These are phyloP conservation scores for Eupristina koningsbergeri DNA, from an alignment of 1,140 invertebrate species.

Conservation along the genomic window DNA sequence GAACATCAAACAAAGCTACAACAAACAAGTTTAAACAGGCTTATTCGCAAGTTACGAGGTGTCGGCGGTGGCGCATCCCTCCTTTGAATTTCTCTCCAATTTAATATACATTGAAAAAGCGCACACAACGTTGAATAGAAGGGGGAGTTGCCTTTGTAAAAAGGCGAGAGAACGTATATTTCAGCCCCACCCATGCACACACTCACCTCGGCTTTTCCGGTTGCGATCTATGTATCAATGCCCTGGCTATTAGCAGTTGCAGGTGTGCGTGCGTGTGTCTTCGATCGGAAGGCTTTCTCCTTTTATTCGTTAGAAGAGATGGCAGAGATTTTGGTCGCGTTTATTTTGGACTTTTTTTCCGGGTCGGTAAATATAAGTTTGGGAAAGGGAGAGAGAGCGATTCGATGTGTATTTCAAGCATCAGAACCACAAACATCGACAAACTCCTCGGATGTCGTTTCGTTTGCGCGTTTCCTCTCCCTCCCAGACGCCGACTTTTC, in stretches of 20 bases:
- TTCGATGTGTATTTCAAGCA: not conserved
- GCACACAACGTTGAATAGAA: not conserved
- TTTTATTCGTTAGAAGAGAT: not conserved
- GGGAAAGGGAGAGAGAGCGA: not conserved
- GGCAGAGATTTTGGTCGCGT: not conserved
- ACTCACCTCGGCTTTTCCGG: too few species aligned
- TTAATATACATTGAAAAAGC: not conserved
- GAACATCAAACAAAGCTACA: too few species aligned
- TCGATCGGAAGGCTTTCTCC: not conserved
- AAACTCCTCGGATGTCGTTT: not conserved
- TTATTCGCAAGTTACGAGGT: too few species aligned
- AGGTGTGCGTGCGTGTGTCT: too few species aligned
- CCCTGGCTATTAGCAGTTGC: not conserved
- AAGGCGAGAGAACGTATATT: too few species aligned
- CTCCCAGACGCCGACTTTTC: not conserved
- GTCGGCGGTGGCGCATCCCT: too few species aligned
- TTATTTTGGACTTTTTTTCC: not conserved
- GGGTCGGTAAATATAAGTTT: not conserved
- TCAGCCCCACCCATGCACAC: not conserved
- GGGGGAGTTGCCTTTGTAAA: not conserved
- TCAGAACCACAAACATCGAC: not conserved
- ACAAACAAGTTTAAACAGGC: too few species aligned
- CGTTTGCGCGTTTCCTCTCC: not conserved
- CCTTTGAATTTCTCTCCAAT: too few species aligned
- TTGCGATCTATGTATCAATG: not conserved